Conservation (phyloP, 2,888 invertebrate genomes). For the Ferrisia virgata region DNA sequence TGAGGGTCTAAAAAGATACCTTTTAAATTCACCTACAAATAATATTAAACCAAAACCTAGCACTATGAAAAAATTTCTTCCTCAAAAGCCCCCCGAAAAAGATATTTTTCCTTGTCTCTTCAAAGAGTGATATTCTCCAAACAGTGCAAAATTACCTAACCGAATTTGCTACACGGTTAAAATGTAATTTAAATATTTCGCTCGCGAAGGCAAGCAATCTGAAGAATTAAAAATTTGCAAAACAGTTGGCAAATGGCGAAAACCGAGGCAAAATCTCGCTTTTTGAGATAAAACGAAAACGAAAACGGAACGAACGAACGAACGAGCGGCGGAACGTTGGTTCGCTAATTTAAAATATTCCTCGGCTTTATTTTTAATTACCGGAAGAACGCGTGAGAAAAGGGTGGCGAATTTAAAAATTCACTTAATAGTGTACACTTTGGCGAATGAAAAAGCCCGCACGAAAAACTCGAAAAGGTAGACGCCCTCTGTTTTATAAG, state of each 20-base stretch:
- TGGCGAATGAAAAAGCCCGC: conserved; percentile 14
- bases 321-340: too few relatives aligned
- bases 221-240: background rate
- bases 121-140: too few relatives aligned
- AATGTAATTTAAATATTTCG: background rate
- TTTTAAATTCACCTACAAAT: too few relatives aligned
- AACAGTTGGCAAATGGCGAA: background rate
- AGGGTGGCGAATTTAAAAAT: conserved; percentile 26
- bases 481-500: conserved; percentile 2
- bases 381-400: conserved; percentile 2
- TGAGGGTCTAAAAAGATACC: too few relatives aligned
- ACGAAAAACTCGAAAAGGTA: background rate
- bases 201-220: background rate
- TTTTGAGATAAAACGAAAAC: background rate
- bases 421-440: conserved; percentile 30
- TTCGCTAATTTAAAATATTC: conserved; percentile 14
- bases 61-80: too few relatives aligned
- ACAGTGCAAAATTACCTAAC: too few relatives aligned
- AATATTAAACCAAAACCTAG: too few relatives aligned
- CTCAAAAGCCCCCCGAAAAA: too few relatives aligned
- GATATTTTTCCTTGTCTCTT: too few relatives aligned
- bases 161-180: too few relatives aligned
- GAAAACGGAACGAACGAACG: too few relatives aligned
- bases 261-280: background rate
- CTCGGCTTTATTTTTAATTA: conserved; percentile 38